Conservation (phyloP, 2,888 invertebrate species). For the Volucella zonaria region DNA sequence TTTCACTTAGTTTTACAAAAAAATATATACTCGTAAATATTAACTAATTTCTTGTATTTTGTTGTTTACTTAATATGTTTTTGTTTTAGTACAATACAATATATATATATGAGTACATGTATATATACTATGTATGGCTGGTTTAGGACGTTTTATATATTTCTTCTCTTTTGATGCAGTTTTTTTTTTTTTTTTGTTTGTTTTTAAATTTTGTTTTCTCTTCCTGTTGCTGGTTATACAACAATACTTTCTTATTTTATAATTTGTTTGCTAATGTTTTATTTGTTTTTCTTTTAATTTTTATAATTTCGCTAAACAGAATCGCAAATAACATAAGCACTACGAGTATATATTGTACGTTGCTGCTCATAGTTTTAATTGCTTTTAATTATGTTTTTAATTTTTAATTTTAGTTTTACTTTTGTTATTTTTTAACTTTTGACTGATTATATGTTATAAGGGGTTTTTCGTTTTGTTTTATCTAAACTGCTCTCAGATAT, state of each 20-base stretch:
- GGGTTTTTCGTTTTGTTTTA: background rate
- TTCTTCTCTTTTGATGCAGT: slow-evolving; percentile 40
- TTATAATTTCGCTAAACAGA: slow-evolving; percentile 6
- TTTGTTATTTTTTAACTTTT: background rate
- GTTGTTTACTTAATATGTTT: no score
- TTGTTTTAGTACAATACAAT: slow-evolving; percentile 42
- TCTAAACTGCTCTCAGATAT: slow-evolving; percentile 31
- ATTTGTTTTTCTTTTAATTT: background rate
- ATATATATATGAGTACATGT: slow-evolving; percentile 46
- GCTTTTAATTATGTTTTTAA: background rate
- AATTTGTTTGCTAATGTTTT: slow-evolving; percentile 23
- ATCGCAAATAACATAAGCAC: slow-evolving; percentile 53
- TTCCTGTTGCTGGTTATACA: no score
- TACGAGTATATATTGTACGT: slow-evolving; percentile 49
- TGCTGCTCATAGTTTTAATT: slow-evolving; percentile 23
- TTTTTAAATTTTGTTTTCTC: slow-evolving; percentile 20
- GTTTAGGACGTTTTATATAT: slow-evolving; percentile 66
- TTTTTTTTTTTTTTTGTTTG: slow-evolving; percentile 23
- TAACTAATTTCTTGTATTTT: slow-evolving; percentile 8
- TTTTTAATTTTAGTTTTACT: background rate
- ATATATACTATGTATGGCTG: slow-evolving; percentile 63
- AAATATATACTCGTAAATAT: slow-evolving; percentile 62
- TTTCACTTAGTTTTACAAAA: slow-evolving; percentile 62
- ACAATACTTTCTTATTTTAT: no score
- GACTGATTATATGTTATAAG: background rate